These are phyloP conservation scores for Argentina silus DNA, from an alignment of 2,797 vertebrate species.

Conservation along the genomic window DNA sequence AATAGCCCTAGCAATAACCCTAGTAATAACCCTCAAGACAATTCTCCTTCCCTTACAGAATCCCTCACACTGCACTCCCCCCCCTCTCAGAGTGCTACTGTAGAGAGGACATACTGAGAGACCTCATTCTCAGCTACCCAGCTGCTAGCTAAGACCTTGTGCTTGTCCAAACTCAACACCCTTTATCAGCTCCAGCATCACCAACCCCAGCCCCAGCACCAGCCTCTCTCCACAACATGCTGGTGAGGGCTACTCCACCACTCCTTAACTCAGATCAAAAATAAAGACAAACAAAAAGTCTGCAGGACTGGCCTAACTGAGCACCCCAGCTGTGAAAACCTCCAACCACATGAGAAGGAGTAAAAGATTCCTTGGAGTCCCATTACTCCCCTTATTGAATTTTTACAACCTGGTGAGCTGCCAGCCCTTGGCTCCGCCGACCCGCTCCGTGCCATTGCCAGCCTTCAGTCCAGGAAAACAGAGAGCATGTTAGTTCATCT, in stretches of 20 bases:
- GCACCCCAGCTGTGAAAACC: constrained; percentile 64
- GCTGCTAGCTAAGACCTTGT: constrained; percentile 15
- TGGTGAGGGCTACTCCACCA: constrained; percentile 8
- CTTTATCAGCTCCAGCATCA: constrained; percentile 46
- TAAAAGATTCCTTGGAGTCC: constrained; percentile 61
- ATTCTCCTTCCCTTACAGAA: neutral
- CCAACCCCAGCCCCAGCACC: constrained; percentile 25
- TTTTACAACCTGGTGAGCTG: constrained; percentile 67
- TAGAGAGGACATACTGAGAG: neutral
- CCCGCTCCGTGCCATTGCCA: constrained; percentile 46
- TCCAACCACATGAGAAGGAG: constrained; percentile 64
- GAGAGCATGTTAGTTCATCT: constrained; percentile 45
- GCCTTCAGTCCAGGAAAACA: constrained; percentile 54
- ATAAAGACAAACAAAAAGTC: constrained; percentile 25
- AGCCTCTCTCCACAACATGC: constrained; percentile 3
- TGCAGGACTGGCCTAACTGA: constrained; percentile 29
- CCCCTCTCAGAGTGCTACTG: neutral
- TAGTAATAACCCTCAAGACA: neutral
- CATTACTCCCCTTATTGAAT: constrained; percentile 65
- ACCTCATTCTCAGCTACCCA: constrained; percentile 19
- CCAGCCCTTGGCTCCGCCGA: constrained; percentile 56
- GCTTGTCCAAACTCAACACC: constrained; percentile 52
- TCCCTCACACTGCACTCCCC: neutral
- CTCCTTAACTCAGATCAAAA: neutral
- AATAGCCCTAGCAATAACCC: too few relatives aligned